Evolutionary conservation across 2,888 invertebrate genomes (phyloP).

Genomic region (Temnothorax unifasciatus): DNA sequence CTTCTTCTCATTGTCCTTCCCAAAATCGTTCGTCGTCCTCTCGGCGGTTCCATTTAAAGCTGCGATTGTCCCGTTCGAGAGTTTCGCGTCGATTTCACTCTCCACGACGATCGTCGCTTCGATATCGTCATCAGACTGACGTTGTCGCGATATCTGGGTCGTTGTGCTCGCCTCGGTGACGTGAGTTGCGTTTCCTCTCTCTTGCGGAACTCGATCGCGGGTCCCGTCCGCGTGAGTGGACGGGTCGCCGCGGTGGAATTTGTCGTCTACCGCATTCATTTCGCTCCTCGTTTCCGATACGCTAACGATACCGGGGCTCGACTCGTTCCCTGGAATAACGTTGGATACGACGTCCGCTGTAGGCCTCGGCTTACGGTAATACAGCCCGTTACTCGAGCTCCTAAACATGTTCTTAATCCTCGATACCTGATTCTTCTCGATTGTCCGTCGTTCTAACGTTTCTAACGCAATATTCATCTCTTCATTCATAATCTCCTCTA

Average conservation of each 20-base stretch:
- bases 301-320: slow-evolving; percentile 32
- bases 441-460: slow-evolving; percentile 79
- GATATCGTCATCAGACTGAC: slow-evolving; percentile 18
- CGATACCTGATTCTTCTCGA: slow-evolving; percentile 83
- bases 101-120: slow-evolving; percentile 1
- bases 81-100: slow-evolving; percentile 38
- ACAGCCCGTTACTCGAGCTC: slow-evolving; percentile 73
- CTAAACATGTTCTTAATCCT: slow-evolving; percentile 79
- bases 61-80: not conserved
- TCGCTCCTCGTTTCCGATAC: slow-evolving; percentile 61
- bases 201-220: slow-evolving; percentile 62
- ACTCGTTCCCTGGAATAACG: slow-evolving; percentile 72
- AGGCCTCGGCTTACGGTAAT: slow-evolving; percentile 77
- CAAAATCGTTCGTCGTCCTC: not conserved
- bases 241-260: slow-evolving; percentile 69
- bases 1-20: not conserved
- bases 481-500: slow-evolving; percentile 82
- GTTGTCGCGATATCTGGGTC: slow-evolving; percentile 75
- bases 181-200: slow-evolving; percentile 72
- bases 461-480: slow-evolving; percentile 83
- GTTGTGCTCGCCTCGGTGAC: slow-evolving; percentile 69
- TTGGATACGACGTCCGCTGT: slow-evolving; percentile 80
- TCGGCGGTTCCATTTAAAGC: not conserved
- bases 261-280: slow-evolving; percentile 60
- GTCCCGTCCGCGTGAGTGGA: slow-evolving; percentile 76